Conservation (phyloP, 2,888 invertebrate species). For the Watsonalla cultraria region DNA sequence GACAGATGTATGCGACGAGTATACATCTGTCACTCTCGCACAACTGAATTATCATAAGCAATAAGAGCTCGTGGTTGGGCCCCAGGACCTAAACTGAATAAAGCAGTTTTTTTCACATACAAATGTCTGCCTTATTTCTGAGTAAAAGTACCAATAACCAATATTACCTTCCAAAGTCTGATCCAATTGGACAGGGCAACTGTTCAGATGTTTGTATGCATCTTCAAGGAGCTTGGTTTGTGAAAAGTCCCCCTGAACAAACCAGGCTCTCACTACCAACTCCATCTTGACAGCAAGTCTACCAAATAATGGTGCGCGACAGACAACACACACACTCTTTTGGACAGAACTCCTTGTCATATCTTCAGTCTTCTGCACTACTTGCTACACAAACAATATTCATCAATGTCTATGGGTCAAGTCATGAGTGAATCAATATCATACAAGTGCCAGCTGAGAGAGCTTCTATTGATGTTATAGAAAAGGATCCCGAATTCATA, state of each 20-base stretch:
- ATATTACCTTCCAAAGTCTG: slow-evolving; percentile 68
- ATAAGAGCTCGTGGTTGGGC: too few relatives aligned
- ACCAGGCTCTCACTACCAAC: slow-evolving; percentile 97
- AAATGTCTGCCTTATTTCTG: too few relatives aligned
- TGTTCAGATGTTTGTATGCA: slow-evolving; percentile 94
- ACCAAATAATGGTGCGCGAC: slow-evolving; percentile 94
- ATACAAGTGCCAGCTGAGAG: too few relatives aligned
- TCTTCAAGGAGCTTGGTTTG: slow-evolving; percentile 93
- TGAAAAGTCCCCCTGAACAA: slow-evolving; percentile 95
- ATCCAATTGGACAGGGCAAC: slow-evolving; percentile 82
- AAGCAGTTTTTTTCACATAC: too few relatives aligned
- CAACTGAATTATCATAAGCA: too few relatives aligned
- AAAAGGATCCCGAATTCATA: too few relatives aligned
- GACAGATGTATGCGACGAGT: too few relatives aligned
- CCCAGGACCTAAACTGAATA: too few relatives aligned
- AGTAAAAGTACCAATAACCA: too few relatives aligned
- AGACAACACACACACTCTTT: slow-evolving; percentile 97
- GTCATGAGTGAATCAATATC: too few relatives aligned
- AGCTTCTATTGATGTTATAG: too few relatives aligned
- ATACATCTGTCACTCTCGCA: too few relatives aligned
- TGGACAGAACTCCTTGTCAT: slow-evolving; percentile 98
- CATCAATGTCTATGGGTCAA: neutral
- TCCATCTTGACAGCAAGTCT: slow-evolving; percentile 97
- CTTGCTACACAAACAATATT: slow-evolving; percentile 81
- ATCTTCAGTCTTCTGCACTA: slow-evolving; percentile 94